These are phyloP conservation scores for Syngnathus typhle DNA, from an alignment of 2,113 vertebrate genomes.

Conservation along the genomic window DNA sequence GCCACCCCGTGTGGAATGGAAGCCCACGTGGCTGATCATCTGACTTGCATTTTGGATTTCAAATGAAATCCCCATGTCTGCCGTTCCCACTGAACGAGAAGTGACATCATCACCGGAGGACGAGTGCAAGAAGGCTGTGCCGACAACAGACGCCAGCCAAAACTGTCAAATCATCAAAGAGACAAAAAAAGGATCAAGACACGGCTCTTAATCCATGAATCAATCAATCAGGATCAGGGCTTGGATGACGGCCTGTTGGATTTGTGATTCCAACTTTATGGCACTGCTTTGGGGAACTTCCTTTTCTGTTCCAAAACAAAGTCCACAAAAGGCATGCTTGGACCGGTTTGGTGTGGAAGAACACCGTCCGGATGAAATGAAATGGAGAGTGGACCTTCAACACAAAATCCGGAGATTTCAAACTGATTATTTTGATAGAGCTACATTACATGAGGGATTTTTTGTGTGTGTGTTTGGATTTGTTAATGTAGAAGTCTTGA, in stretches of 20 bases:
- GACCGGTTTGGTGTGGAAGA: background rate
- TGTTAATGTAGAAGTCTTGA: no score
- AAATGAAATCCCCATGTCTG: conserved; percentile 31
- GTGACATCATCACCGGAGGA: conserved; percentile 21
- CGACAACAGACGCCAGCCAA: background rate
- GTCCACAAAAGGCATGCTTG: background rate
- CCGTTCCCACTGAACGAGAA: conserved; percentile 33
- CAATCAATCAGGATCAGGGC: conserved; percentile 1
- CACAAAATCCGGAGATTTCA: background rate
- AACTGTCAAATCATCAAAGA: conserved; percentile 6
- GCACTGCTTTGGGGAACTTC: background rate
- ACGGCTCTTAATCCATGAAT: background rate
- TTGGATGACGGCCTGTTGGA: background rate
- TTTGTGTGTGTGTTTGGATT: no score
- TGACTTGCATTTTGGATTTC: conserved; percentile 51
- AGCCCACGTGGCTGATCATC: conserved; percentile 44
- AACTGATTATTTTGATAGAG: no score
- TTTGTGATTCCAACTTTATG: background rate
- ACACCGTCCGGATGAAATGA: background rate
- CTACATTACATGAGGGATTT: no score
- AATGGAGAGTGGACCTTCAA: background rate
- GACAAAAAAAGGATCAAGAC: background rate
- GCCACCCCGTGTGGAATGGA: conserved; percentile 18
- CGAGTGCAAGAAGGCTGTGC: background rate
- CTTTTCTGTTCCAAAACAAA: background rate